Base-by-base conservation (phyloP, 2,797 vertebrate species). In the Megaceryle alcyon region DNA sequence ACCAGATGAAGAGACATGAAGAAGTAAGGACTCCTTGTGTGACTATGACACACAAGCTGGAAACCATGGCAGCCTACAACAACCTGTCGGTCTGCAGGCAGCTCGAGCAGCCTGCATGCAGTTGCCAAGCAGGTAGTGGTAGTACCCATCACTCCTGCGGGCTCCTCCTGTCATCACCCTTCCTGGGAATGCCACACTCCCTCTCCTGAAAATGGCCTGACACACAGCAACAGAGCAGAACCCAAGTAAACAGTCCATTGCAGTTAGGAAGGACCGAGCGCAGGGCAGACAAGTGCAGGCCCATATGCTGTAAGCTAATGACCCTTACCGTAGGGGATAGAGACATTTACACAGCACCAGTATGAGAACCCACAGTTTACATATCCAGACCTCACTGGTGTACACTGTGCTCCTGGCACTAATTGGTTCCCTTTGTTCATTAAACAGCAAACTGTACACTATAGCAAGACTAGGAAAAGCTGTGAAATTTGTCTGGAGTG, bases 191-290 rank as follows among this genome's bases (percentile, higher is more conserved):
- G 14, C 70, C 49, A 29, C 0, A 0, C 2, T 46, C 17, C 16
- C 35, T 48, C 73, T 78, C 70, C 66, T 4, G 4, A 14, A 37
- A 1, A 29, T 0, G 4, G 76, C 13, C 33, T 12, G 16, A 17
- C n/a, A 12, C 19, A 10, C 0, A 0, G 73, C 57, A 23, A 57
- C 17, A 33, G 19, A 72, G 61, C 25, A 3, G 0, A 41, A 39
- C 14, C 1, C 0, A 0, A 54, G 46, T 7, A 35, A 22, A 57
- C 1, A 0, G 0, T 8, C 16, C 29, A 63, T 6, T 44, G 61
- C 33, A 21, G n/a, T 1, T 1, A 68, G 33, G 0, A 0, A 76
- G 43, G 20, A 46, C 7, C 8, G 18, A 60, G 63, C 0, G 0
- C 48, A 7, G n/a, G 28, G 64, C 49, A 65, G 66, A 9, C 1